Percentiles rank a stretch among this genome's conserved stretches.
Conservation (phyloP, 2,888 invertebrate genomes). For the Pelosia muscerda region DNA sequence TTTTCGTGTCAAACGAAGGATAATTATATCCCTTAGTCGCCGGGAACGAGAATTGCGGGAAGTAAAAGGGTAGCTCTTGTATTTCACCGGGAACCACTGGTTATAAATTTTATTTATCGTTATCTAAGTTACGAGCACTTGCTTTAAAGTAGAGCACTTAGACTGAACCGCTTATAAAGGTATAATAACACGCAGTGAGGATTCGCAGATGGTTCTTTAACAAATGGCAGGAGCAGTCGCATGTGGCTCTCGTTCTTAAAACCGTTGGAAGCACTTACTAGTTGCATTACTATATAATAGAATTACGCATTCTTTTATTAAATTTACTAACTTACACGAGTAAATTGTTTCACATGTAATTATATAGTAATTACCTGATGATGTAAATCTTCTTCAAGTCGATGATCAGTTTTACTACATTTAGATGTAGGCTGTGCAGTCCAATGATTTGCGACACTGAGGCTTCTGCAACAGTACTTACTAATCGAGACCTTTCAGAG, state of each 20-base stretch:
- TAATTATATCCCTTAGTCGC: too few species aligned
- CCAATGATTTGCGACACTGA: too few species aligned
- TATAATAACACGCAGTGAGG: background rate
- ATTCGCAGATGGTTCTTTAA: background rate
- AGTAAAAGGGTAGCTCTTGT: background rate
- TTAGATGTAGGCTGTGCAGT: too few species aligned
- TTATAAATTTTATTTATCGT: background rate
- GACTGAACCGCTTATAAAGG: background rate
- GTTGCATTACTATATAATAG: background rate
- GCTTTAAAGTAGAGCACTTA: conserved; percentile 2
- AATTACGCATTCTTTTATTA: background rate
- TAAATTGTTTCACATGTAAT: too few species aligned
- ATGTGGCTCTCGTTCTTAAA: background rate
- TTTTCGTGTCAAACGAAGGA: too few species aligned
- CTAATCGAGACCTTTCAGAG: too few species aligned
- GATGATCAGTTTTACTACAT: too few species aligned
- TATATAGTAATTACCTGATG: too few species aligned
- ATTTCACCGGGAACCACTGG: background rate
- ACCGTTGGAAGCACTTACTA: background rate
- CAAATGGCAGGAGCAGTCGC: background rate
- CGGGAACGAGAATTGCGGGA: too few species aligned
- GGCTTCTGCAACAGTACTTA: too few species aligned
- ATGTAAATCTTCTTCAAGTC: too few species aligned
- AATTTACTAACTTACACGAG: background rate
- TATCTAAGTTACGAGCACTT: background rate